phyloP scores from a whole-genome alignment of 2,797 vertebrate genomes.

The Liparis tanakae region DNA sequence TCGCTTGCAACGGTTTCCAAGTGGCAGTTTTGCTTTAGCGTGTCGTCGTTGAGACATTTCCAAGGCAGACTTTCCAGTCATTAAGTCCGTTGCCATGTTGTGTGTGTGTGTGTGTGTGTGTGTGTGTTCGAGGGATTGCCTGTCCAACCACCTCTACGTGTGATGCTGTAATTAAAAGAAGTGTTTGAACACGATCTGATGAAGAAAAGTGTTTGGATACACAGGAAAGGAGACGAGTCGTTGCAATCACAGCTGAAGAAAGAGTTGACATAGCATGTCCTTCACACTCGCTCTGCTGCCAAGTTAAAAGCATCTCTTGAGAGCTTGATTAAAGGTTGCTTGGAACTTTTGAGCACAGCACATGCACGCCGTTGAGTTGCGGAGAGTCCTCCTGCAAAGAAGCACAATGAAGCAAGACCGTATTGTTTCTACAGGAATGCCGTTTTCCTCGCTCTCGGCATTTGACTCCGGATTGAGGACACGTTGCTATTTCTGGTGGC shows the following conservation, averaged over 20 bases:
- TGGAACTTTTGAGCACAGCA: conserved; percentile 35
- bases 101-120: conserved; percentile 18
- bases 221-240: conserved; percentile 63
- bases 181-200: conserved; percentile 68
- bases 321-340: conserved; percentile 67
- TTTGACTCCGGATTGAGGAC: conserved; percentile 53
- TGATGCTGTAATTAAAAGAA: conserved; percentile 69
- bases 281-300: conserved; percentile 64
- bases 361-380: conserved; percentile 28
- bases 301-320: conserved; percentile 55
- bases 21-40: conserved; percentile 64
- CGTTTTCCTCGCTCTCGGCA: conserved; percentile 56
- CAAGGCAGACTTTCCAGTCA: conserved; percentile 80
- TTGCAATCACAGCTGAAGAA: conserved; percentile 57
- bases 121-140: conserved; percentile 58
- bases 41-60: conserved; percentile 73
- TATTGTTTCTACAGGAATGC: conserved; percentile 61
- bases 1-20: conserved; percentile 66
- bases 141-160: conserved; percentile 53
- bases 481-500: conserved; percentile 59
- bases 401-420: conserved; percentile 54
- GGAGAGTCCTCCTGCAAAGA: conserved; percentile 37
- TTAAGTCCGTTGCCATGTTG: conserved; percentile 62
- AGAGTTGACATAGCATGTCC: conserved; percentile 60
- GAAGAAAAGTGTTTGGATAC: conserved; percentile 60